Base-by-base conservation (phyloP, 2,113 vertebrate genomes). In the Neomonachus schauinslandi region DNA sequence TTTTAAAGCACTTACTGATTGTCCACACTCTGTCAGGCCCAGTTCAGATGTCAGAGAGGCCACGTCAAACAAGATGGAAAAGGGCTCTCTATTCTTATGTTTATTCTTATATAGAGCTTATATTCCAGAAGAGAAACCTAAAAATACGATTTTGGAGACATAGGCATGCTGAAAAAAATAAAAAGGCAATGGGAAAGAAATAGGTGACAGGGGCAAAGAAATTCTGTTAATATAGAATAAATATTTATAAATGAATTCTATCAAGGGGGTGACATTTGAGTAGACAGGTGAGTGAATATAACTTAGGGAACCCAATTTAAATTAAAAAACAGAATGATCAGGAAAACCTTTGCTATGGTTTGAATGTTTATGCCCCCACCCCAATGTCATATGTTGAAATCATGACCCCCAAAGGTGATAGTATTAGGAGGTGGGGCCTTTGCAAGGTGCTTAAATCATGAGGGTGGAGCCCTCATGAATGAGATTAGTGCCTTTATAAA, bases 311-410 rank as follows among this genome's bases (percentile, higher is more conserved):
- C 42, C 24, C 53, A 11, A 80, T 55, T 96, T 94, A 72, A 84
- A 69, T 96, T 94, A 72, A 84, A 69, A 92, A 76, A 28, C 57
- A 21, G 59, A 57, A 88, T 83, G 21, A 84, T 42, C n/a, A 77
- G 33, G 15, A 57, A 51, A 42, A 65, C 7, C 46, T 89, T 28
- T 84, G 94, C 80, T 36, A 16, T 67, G 36, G 15, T 76, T 28
- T 61, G 26, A 61, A 61, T 71, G 18, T 69, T 59, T 85, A 13
- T 33, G n/a, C 26, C 7, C 19, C 82, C 24, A 3, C 5, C 63
- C 8, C 39, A 42, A 16, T 71, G 69, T 95, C 53, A 26, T 59
- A 61, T 86, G 72, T 42, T 80, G 42, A 86, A 86, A 71, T 53
- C 42, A 74, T 92, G 51, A 69, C 14, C 4, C 33, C 59, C 24